A percentile compares a stretch with the other conserved stretches of the same genome.
Conservation (phyloP, 2,888 invertebrate species). For the Hydroisotoma schaefferi region DNA sequence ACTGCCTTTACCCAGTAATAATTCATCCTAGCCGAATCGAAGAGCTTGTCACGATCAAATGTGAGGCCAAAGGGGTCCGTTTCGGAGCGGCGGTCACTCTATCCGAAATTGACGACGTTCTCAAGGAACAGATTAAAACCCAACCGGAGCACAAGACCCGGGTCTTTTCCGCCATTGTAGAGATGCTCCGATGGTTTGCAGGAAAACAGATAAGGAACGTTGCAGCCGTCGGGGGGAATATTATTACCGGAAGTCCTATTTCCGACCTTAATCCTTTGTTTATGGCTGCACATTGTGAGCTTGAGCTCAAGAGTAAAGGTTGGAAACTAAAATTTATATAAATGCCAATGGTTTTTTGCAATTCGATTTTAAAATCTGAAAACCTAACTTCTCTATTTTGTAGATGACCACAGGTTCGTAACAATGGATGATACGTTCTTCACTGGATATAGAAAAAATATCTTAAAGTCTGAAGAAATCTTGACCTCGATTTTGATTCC, state of each 20-base stretch:
- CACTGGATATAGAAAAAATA: slow-evolving; percentile 76
- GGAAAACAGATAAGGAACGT: slow-evolving; percentile 56
- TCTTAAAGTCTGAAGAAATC: slow-evolving; percentile 70
- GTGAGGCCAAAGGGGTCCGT: slow-evolving; percentile 59
- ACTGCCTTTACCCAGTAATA: slow-evolving; percentile 72
- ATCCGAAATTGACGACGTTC: slow-evolving; percentile 62
- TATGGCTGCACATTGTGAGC: slow-evolving; percentile 67
- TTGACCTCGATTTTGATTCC: slow-evolving; percentile 75
- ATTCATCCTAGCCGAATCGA: slow-evolving; percentile 68
- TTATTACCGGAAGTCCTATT: slow-evolving; percentile 93
- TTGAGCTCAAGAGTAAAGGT: slow-evolving; percentile 62
- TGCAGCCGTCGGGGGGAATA: slow-evolving; percentile 82
- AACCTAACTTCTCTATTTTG: slow-evolving; percentile 26
- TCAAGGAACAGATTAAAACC: slow-evolving; percentile 31
- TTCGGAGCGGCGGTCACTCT: slow-evolving; percentile 79
- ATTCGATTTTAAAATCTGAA: not conserved
- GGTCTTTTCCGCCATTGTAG: slow-evolving; percentile 66
- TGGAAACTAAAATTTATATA: too few species aligned
- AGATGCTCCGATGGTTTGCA: slow-evolving; percentile 92
- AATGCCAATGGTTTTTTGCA: not conserved
- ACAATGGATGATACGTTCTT: slow-evolving; percentile 76
- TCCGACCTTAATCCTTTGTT: slow-evolving; percentile 92
- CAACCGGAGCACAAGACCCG: slow-evolving; percentile 58
- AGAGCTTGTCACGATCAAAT: slow-evolving; percentile 64
- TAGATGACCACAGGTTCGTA: slow-evolving; percentile 55